Conservation (phyloP, 2,113 vertebrate species). For the Penelope pileata region DNA sequence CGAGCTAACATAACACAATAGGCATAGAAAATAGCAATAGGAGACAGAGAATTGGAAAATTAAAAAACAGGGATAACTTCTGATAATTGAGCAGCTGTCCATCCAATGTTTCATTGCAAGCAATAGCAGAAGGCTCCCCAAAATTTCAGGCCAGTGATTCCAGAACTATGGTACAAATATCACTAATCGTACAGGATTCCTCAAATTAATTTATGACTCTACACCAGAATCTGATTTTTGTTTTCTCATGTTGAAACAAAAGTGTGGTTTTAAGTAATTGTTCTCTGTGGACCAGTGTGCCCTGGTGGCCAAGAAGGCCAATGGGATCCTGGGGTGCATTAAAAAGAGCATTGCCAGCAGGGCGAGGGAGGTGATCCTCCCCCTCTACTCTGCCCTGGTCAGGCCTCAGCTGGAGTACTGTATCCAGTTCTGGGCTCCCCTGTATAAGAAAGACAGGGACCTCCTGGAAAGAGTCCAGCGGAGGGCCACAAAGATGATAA, state of each 20-base stretch:
- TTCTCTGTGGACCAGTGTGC: background rate
- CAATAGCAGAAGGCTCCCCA: background rate
- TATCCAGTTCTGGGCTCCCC: no score
- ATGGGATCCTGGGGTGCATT: no score
- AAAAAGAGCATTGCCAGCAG: no score
- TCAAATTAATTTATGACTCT: background rate
- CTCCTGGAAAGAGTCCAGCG: no score
- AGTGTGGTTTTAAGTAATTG: background rate
- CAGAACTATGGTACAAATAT: background rate
- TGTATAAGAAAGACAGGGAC: no score
- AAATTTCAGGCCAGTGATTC: background rate
- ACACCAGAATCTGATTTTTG: background rate
- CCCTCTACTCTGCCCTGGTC: no score
- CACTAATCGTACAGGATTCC: background rate
- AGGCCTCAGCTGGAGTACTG: no score
- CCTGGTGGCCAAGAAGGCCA: no score
- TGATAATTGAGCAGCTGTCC: background rate
- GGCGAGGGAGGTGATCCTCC: no score
- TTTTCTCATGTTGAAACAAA: background rate
- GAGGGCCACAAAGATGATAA: no score
- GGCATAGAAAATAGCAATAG: background rate
- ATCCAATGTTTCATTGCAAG: background rate
- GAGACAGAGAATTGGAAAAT: background rate
- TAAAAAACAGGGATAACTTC: background rate
- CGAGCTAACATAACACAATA: background rate